Conservation (phyloP, 1,140 invertebrate genomes). For the Druon quercuslanigerum region DNA sequence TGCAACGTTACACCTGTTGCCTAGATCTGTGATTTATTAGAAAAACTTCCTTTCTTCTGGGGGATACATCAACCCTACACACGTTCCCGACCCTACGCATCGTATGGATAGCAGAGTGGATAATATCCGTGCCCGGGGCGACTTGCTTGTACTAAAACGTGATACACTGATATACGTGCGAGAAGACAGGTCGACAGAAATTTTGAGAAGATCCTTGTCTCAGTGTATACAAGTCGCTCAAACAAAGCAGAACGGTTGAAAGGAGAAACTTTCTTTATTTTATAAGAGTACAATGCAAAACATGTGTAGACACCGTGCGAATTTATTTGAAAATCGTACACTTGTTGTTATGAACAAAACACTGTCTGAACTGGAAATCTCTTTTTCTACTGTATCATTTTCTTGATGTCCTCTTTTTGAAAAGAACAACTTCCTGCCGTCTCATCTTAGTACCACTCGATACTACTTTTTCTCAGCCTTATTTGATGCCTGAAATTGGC, state of each 20-base stretch:
- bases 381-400: no score
- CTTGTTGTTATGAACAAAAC: neutral
- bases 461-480: no score
- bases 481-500: no score
- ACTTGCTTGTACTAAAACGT: constrained; percentile 4
- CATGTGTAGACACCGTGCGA: constrained; percentile 15
- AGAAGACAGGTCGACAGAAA: constrained; percentile 9
- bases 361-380: no score
- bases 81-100: constrained; percentile 27
- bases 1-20: constrained; percentile 59
- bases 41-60: constrained; percentile 52
- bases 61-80: constrained; percentile 25
- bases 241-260: neutral
- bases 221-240: neutral
- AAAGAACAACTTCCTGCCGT: no score
- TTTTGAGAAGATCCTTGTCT: constrained; percentile 9
- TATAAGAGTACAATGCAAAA: neutral
- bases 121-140: neutral
- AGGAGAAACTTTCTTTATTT: constrained; percentile 6
- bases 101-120: neutral
- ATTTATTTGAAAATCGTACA: neutral
- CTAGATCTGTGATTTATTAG: constrained; percentile 60
- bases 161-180: constrained; percentile 25
- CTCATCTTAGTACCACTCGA: no score
- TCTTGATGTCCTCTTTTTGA: no score